A percentile compares a stretch with the other conserved stretches of the same genome.
Evolutionary conservation across 2,797 vertebrate genomes (phyloP).

Genomic region (Pipistrellus pygmaeus): DNA sequence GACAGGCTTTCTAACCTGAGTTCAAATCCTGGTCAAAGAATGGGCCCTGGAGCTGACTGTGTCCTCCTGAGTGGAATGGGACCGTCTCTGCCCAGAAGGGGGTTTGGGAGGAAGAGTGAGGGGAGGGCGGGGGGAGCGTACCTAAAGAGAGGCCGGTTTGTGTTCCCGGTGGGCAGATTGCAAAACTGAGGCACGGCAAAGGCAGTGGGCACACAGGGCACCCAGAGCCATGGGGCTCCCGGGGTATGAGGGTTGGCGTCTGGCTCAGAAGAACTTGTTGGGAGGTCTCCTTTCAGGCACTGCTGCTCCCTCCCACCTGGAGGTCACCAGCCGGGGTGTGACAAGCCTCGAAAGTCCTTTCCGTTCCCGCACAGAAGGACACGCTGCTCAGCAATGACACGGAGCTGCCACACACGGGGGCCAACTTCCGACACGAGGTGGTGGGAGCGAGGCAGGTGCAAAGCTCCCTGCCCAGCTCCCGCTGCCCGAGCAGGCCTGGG

Average conservation of each 20-base stretch:
- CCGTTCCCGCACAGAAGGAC: not conserved
- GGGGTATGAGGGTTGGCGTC: not conserved
- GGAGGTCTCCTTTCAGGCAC: not conserved
- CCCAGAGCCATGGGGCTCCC: not conserved
- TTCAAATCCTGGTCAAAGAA: not conserved
- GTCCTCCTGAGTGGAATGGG: not conserved
- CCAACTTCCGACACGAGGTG: not conserved
- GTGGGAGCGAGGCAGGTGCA: not conserved
- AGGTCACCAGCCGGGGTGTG: not conserved
- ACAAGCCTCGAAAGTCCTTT: not conserved
- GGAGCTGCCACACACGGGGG: too few species aligned
- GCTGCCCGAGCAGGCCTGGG: accelerated
- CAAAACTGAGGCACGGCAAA: not conserved
- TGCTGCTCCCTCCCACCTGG: not conserved
- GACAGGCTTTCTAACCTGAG: not conserved
- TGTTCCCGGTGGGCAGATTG: not conserved
- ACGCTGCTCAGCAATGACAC: not conserved
- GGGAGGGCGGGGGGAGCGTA: not conserved
- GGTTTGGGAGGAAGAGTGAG: not conserved
- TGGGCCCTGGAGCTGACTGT: not conserved
- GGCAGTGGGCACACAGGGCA: not conserved
- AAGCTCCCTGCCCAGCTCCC: too few species aligned
- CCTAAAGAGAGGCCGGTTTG: not conserved
- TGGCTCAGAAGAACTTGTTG: not conserved
- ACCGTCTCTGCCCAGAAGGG: not conserved